Evolutionary conservation across 2,113 vertebrate genomes (phyloP).

Genomic region (Malurus elegans): DNA sequence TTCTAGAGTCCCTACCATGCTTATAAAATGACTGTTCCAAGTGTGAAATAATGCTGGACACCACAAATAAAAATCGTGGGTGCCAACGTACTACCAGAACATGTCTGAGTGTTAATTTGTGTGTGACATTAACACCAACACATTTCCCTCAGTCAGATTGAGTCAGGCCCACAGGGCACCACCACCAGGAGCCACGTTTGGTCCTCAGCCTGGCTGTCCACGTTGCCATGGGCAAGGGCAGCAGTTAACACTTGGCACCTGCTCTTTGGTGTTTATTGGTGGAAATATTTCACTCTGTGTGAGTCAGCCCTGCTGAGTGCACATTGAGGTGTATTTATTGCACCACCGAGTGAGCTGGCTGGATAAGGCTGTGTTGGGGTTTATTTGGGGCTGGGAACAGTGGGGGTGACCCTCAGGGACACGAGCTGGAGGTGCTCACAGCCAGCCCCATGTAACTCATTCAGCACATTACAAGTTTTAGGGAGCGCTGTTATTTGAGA

Average conservation of each 20-base stretch:
- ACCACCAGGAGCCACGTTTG: rapidly evolving
- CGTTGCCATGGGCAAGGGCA: background rate
- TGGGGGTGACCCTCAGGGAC: background rate
- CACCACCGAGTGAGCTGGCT: rapidly evolving
- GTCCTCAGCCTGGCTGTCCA: background rate
- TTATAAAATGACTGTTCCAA: slow-evolving; percentile 23
- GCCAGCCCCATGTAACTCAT: background rate
- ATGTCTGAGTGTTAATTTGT: slow-evolving; percentile 12
- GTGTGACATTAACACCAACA: background rate
- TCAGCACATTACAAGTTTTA: background rate
- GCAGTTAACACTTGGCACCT: background rate
- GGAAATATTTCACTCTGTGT: background rate
- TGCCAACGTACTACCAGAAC: background rate
- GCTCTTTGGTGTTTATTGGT: background rate
- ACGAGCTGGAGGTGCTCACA: background rate
- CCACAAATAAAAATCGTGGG: background rate
- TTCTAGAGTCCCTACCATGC: background rate
- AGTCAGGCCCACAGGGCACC: background rate
- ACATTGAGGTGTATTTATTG: background rate
- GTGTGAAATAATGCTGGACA: background rate
- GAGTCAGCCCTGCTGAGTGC: background rate
- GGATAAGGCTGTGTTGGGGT: background rate
- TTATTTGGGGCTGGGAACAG: background rate
- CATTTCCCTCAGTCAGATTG: background rate
- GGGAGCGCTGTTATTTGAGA: background rate